These are phyloP conservation scores for Callopanchax toddi DNA, from an alignment of 2,113 vertebrate genomes.

Conservation along the genomic window DNA sequence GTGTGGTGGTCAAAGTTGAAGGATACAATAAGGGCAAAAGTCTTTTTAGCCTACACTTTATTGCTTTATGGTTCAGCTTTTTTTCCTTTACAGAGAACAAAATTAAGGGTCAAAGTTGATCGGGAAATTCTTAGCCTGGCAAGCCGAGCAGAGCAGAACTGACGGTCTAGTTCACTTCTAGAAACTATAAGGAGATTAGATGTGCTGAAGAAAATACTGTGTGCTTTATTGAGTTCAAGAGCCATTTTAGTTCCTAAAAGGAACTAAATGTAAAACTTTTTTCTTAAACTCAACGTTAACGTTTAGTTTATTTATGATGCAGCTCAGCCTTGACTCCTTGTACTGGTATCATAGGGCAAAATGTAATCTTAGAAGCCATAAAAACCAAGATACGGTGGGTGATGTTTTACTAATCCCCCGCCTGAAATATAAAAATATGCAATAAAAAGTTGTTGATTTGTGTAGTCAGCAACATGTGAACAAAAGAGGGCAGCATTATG, in stretches of 20 bases:
- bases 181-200: constrained; percentile 5
- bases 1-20: constrained; percentile 31
- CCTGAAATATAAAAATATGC: background rate
- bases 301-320: background rate
- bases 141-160: too few species aligned
- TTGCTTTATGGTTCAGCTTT: constrained; percentile 66
- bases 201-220: constrained; percentile 1
- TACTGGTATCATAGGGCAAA: constrained; percentile 36
- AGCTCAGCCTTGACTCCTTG: background rate
- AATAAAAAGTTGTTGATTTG: constrained; percentile 13
- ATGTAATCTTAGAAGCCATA: constrained; percentile 51
- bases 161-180: too few species aligned
- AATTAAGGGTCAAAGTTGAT: constrained; percentile 62
- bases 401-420: constrained; percentile 31
- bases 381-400: constrained; percentile 46
- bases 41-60: constrained; percentile 35
- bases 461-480: constrained; percentile 1
- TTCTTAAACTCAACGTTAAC: constrained; percentile 9
- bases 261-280: constrained; percentile 52
- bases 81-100: constrained; percentile 44
- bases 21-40: constrained; percentile 38
- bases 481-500: constrained; percentile 64
- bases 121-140: too few species aligned
- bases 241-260: constrained; percentile 25
- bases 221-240: constrained; percentile 23